Base-by-base conservation (phyloP, 2,888 invertebrate species). In the Orchesella flavescens region DNA sequence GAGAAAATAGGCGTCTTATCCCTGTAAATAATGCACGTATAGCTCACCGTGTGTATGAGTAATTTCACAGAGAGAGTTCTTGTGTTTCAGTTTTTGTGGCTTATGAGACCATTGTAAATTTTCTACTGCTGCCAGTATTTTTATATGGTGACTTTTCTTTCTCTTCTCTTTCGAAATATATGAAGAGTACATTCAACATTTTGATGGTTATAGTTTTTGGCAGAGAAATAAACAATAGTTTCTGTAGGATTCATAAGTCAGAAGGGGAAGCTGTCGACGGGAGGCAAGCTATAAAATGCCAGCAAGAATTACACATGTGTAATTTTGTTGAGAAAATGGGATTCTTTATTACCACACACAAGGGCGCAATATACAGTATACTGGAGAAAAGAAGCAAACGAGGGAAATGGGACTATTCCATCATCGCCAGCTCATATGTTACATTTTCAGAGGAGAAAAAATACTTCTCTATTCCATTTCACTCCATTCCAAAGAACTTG, bases 261-360 rank as follows among this genome's bases (percentile, higher is more conserved):
- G 71, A 61, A 69, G 77, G 71, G 71, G 77, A 78, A 79, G 79
- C 65, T 79, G 79, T 79, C 79, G 84, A 74, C 84, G 69, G 78
- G 84, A 79, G 78, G 84, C 79, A 68, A 49, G 79, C 79, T 84
- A 84, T 76, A 76, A 80, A 76, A 75, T 76, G 84, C 71, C 80
- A 71, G 72, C 80, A 76, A 80, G 80, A 84, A 80, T 80, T 80
- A 76, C 75, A 84, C 71, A 79, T 80, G 68, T 81, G 84, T 81
- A 84, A 81, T 84, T 81, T 77, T 80, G 81, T 81, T 77, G 84
- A 77, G 80, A 80, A 77, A 84, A 84, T 84, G 77, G 73, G 81
- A 84, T 80, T 84, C 81, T 77, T 84, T 81, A 68, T 73, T 81
- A 73, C 81, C 66, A 43, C 66, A 66, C 80, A 80, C 80, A 80